A percentile compares a stretch with the other conserved stretches of the same genome.
Evolutionary conservation across 2,797 vertebrate species (phyloP).

Genomic region (Chloroceryle amazona): DNA sequence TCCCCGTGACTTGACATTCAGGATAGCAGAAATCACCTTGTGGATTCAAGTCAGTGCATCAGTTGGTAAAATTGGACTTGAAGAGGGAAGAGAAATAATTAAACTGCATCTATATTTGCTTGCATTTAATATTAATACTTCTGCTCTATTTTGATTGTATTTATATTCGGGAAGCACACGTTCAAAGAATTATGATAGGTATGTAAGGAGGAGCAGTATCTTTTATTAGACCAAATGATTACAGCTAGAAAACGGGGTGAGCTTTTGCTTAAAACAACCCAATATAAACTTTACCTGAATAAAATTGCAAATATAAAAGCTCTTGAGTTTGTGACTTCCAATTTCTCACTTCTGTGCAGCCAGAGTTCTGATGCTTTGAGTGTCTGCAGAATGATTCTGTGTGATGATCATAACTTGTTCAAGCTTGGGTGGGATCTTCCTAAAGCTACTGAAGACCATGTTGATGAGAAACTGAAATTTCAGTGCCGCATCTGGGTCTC

Average conservation of each 20-base stretch:
- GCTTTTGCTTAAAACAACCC: neutral
- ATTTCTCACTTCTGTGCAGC: neutral
- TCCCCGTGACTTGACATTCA: neutral
- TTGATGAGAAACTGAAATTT: neutral
- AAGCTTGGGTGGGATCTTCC: neutral
- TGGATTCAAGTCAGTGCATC: neutral
- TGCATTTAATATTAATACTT: neutral
- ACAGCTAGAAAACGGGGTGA: neutral
- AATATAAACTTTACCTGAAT: neutral
- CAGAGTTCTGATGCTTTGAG: neutral
- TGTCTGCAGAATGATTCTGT: neutral
- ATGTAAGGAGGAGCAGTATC: neutral
- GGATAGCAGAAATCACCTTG: neutral
- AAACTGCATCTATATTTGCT: neutral
- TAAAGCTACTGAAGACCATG: neutral
- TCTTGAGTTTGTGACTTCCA: neutral
- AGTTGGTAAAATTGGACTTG: neutral
- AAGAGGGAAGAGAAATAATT: neutral
- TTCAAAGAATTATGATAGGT: neutral
- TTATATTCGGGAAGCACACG: neutral
- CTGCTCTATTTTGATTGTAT: neutral
- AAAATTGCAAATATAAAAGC: neutral
- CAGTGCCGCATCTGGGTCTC: neutral
- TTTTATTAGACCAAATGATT: conserved; percentile 36
- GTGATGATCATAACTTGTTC: neutral